Conservation (phyloP, 2,113 vertebrate genomes). For the Uria aalge region DNA sequence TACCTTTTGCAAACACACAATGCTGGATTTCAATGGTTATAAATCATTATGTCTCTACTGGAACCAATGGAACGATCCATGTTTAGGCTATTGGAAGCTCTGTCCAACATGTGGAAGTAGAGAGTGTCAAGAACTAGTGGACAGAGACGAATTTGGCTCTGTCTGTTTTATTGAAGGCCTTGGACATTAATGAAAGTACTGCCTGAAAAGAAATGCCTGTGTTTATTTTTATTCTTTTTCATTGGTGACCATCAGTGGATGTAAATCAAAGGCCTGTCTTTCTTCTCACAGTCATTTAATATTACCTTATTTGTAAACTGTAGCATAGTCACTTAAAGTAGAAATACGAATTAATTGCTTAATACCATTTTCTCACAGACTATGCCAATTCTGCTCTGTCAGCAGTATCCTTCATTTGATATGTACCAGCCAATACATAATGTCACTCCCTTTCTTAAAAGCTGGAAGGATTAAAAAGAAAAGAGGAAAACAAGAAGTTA, state of each 20-base stretch:
- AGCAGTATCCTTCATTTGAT: slow-evolving; percentile 28
- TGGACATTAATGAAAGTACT: neutral
- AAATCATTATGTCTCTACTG: neutral
- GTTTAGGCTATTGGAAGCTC: neutral
- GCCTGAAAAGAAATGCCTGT: neutral
- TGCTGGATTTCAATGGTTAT: neutral
- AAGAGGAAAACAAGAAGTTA: neutral
- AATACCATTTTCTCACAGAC: slow-evolving; percentile 12
- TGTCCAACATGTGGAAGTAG: neutral
- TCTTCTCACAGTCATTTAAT: neutral
- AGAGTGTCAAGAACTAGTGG: neutral
- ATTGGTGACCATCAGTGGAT: neutral
- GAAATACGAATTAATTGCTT: slow-evolving; percentile 41
- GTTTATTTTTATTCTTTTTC: neutral
- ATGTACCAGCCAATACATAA: neutral
- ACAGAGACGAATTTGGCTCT: neutral
- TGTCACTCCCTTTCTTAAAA: slow-evolving; percentile 7
- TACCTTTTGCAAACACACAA: neutral
- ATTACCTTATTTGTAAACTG: neutral
- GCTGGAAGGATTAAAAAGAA: neutral
- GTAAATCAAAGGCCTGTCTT: neutral
- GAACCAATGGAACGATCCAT: neutral
- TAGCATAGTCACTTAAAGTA: slow-evolving; percentile 1
- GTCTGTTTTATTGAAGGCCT: neutral
- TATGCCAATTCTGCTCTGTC: slow-evolving; percentile 23